Evolutionary conservation across 2,888 invertebrate genomes (phyloP).

Genomic region (Drosophila recens): DNA sequence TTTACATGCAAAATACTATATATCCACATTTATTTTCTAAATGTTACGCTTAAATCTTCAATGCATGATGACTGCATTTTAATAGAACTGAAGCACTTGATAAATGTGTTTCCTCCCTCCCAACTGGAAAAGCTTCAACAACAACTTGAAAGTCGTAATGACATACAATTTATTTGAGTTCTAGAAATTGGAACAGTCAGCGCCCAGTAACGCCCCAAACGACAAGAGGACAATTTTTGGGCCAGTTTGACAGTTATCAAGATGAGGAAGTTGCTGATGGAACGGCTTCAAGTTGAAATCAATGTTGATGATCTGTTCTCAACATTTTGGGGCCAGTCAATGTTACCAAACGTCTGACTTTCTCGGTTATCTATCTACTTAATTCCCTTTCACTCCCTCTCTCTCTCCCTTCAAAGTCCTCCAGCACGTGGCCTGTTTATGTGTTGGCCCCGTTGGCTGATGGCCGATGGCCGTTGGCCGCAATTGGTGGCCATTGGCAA

Average conservation of each 20-base stretch:
- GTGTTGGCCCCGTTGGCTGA: conserved; percentile 3
- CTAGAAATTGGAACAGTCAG: conserved; percentile 43
- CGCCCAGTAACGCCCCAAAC: conserved; percentile 23
- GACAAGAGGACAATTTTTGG: conserved; percentile 38
- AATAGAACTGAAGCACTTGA: conserved; percentile 21
- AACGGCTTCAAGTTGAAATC: conserved; percentile 67
- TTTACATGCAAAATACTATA: background rate
- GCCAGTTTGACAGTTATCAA: conserved; percentile 40
- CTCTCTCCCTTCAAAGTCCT: background rate
- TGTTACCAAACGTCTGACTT: conserved; percentile 55
- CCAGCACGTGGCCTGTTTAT: conserved; percentile 6
- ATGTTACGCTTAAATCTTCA: background rate
- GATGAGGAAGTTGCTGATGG: conserved; percentile 62
- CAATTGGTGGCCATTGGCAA: conserved; percentile 65
- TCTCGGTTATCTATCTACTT: conserved; percentile 54
- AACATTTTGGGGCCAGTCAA: conserved; percentile 56
- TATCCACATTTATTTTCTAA: background rate
- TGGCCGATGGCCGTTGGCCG: conserved; percentile 11
- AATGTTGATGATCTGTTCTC: conserved; percentile 74
- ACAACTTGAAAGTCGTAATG: conserved; percentile 68
- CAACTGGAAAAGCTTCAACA: conserved; percentile 11
- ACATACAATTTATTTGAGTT: conserved; percentile 70
- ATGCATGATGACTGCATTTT: conserved; percentile 20
- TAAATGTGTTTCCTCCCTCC: conserved; percentile 35
- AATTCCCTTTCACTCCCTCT: conserved; percentile 1